Base-by-base conservation (phyloP, 2,797 vertebrate genomes). In the Premnoplex brunnescens region DNA sequence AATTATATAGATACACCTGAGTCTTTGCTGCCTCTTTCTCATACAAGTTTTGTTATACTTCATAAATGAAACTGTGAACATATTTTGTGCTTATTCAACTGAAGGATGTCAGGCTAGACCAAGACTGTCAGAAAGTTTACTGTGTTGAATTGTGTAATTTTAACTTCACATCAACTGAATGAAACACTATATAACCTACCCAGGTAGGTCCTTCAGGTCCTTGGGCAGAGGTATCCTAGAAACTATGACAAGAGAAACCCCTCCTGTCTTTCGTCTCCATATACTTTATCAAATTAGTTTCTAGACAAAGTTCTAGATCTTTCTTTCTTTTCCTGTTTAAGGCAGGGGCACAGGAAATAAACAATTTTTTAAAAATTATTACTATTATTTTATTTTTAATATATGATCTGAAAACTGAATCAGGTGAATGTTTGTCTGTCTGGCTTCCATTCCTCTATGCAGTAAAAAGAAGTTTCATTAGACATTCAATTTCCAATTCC, bases 241-340 rank as follows among this genome's bases (percentile, higher is more conserved):
- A 74, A 56, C 12, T 34, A 58, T 0, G 0, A 10, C 28, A 39
- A 7, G 7, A 23, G 39, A 59, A 41, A 2, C 6, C 27, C 7
- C 21, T 72, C 75, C 62, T 76, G 34, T 26, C 34, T 82, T 44
- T 37, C 37, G 24, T 82, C 39, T 83, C 44, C 56, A 24, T 17
- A 41, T 21, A 37, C 22, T 43, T 62, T 12, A 32, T 13, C 3
- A 6, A 81, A 64, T 18, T 67, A 8, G 8, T 71, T 87, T 37
- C 56, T 39, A 56, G 12, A 41, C 21, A n/a, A 39, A 26, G 72
- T 64, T 72, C 20, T 51, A 43, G 6, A 84, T n/a, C 27, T 80
- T 27, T 60, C 17, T 46, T 46, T 12, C 43, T 73, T 59, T 71
- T 34, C 6, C 24, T 39, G 12, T 73, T 58, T 48, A 39, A n/a